Conservation (phyloP, 2,797 vertebrate genomes). For the Octomys mimax region DNA sequence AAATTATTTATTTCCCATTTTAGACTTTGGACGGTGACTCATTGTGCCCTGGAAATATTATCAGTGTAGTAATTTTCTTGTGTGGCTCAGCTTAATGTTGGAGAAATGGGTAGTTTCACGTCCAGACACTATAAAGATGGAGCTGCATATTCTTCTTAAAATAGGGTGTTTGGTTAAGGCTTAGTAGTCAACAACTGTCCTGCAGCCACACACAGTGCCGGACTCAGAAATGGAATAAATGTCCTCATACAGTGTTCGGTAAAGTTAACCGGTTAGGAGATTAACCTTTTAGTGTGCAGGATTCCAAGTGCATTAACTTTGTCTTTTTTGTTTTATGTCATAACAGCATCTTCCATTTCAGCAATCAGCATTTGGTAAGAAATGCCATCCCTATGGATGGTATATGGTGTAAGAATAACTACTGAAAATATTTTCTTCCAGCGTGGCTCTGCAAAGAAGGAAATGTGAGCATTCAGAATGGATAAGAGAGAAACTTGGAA, state of each 20-base stretch:
- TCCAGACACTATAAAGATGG: conserved; percentile 83
- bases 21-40: conserved; percentile 89
- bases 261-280: neutral
- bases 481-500: neutral
- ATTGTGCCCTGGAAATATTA: conserved; percentile 89
- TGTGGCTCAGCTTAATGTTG: conserved; percentile 86
- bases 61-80: conserved; percentile 87
- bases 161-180: conserved; percentile 87
- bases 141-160: conserved; percentile 87
- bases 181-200: conserved; percentile 86
- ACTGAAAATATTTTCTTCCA: neutral
- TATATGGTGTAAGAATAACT: neutral
- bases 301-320: neutral
- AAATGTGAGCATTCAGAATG: neutral
- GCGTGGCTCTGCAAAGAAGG: neutral
- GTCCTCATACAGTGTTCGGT: conserved; percentile 58
- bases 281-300: neutral
- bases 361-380: neutral
- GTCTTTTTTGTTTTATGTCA: neutral
- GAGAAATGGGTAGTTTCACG: conserved; percentile 87
- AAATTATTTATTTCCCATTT: conserved; percentile 88
- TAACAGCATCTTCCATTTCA: neutral
- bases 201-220: conserved; percentile 72
- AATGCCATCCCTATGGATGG: neutral
- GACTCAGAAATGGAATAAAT: conserved; percentile 79